Evolutionary conservation across 2,113 vertebrate species (phyloP), one percentile per base, ranked within the genome.

Genomic region (Dryoscopus gambensis): DNA sequence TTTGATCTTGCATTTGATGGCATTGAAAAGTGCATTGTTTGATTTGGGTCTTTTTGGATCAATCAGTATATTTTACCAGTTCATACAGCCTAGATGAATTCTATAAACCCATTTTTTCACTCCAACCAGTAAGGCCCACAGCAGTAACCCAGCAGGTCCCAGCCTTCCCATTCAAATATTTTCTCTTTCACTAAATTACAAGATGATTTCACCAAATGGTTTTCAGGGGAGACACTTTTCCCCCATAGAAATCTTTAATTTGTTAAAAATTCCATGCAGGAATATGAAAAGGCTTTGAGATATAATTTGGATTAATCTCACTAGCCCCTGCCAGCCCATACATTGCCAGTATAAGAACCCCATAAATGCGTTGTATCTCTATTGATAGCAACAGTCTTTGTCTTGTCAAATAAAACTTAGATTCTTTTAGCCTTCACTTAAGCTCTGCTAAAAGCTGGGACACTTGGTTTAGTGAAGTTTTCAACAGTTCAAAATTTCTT

Each of bases 161-260:
- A 74, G 7, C 15, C 49, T 69, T 73, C 35, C 17, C 37, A 20
- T 30, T 70, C 28, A 56, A 76, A 56, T 4, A 15, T n/a, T 31
- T 52, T 46, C 21, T 33, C 10, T 44, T 59, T 47, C 25, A 18
- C 31, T 70, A 75, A 62, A 40, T 40, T 27, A 42, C 46, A 57
- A 63, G 22, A 62, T 3, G 0, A 20, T 76, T 69, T 47, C 37
- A 62, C 10, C 21, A 7, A 65, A 44, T 0, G 0, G 7, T 39
- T 87, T 91, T 87, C 52, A 40, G 11, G 27, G 50, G 8, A 68
- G 7, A 44, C 2, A 3, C 30, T 46, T 68, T 49, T 19, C 3
- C 28, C 59, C 37, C 24, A 31, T 18, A 62, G 24, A 8, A 81
- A 9, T 14, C 4, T 47, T 59, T 62, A 12, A 9, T 76, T 49